A percentile compares a stretch with the other conserved stretches of the same genome.
phyloP scores from a whole-genome alignment of 2,113 vertebrate species.

The Dermatemys mawii region DNA sequence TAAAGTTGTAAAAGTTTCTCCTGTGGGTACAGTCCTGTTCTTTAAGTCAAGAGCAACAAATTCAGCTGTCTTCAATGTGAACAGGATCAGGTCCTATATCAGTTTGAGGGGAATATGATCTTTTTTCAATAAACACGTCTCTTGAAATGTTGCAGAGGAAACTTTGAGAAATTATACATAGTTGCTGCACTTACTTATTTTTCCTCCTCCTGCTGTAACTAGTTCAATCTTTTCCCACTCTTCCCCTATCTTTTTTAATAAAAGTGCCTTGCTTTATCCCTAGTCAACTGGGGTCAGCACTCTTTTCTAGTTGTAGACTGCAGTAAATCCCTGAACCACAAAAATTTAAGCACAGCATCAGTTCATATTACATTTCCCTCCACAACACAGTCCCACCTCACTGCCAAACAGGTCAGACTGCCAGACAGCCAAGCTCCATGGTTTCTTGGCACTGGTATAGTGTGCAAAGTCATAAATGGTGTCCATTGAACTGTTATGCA shows the following conservation, averaged over 20 bases:
- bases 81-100: neutral
- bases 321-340: neutral
- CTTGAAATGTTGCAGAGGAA: neutral
- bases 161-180: neutral
- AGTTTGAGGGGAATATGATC: neutral
- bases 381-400: neutral
- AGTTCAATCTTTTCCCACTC: neutral
- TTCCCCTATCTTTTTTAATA: neutral
- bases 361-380: neutral
- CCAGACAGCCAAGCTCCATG: neutral
- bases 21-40: neutral
- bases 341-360: neutral
- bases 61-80: fast-evolving
- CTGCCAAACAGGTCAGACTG: neutral
- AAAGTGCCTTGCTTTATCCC: neutral
- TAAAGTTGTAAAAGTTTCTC: neutral
- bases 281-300: neutral
- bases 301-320: neutral
- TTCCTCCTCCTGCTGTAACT: neutral
- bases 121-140: fast-evolving
- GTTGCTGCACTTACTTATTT: neutral
- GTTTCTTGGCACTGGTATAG: neutral
- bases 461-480: neutral
- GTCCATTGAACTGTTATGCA: neutral
- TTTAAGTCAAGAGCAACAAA: neutral